Evolutionary conservation across 2,113 vertebrate genomes (phyloP), one percentile per base, ranked within the genome.

Genomic region (Xerus inauris): DNA sequence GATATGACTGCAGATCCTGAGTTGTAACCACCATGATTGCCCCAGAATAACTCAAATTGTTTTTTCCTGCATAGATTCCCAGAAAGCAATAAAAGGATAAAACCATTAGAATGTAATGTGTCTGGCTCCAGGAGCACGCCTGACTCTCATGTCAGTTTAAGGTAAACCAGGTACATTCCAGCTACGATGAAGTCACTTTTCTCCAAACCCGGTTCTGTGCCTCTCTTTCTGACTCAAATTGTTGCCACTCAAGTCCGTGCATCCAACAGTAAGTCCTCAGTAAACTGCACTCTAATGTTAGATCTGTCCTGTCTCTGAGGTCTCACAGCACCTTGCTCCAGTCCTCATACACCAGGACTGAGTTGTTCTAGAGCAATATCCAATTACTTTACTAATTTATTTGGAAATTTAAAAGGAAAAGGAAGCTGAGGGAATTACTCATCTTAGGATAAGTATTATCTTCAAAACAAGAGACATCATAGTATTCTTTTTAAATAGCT

Each of bases 391-490:
- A 26, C 8, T 26, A 10, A 62, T 62, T 62, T 62, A 62, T 28
- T 62, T 93, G 87, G 17, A 77, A 59, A 24, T 87, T 92, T 57
- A 71, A 57, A 42, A 77, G 19, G 16, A 69, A 87, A 92, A 89
- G 26, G 65, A 67, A 64, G 47, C 62, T 49, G 40, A n/a, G 45
- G 22, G 6, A 65, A 85, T 71, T 40, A 69, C 30, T 75, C 26
- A 79, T 62, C 42, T 93, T 84, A 54, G n/a, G 77, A 69, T 77
- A 76, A 54, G 14, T 69, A 32, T 42, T 77, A 32, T 69, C 38
- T 69, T 93, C 20, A n/a, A 67, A 69, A 57, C 45, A 42, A 57
- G 30, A 77, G 72, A n/a, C 47, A 47, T 82, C 19, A 26, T 16
- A 69, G 20, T 47, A 72, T 38, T 22, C 54, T 69, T 26, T 95